These are phyloP conservation scores for Sorex fumeus DNA, from an alignment of 2,113 vertebrate species.

Conservation along the genomic window DNA sequence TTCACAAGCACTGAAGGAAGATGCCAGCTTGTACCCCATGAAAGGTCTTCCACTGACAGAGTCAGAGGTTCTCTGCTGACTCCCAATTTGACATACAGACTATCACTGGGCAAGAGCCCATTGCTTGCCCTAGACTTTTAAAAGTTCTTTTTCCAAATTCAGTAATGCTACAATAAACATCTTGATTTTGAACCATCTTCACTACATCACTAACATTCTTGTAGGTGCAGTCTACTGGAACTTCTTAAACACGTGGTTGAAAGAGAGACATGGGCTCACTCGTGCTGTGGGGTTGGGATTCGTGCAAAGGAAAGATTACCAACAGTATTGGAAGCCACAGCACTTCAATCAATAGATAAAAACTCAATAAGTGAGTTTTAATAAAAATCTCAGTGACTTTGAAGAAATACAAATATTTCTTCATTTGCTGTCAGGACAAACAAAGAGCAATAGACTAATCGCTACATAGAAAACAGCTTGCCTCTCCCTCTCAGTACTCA, in stretches of 20 bases:
- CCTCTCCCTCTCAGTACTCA: background rate
- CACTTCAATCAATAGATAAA: no score
- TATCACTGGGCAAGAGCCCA: background rate
- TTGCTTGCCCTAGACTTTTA: background rate
- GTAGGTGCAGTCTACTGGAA: background rate
- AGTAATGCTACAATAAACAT: constrained; percentile 31
- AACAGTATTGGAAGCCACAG: no score
- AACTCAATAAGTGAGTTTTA: background rate
- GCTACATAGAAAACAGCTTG: background rate
- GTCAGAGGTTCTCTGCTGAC: background rate
- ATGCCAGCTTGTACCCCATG: constrained; percentile 8
- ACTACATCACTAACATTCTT: constrained; percentile 31
- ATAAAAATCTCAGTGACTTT: constrained; percentile 64
- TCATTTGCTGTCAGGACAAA: background rate
- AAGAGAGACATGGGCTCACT: no score
- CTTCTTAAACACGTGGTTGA: background rate
- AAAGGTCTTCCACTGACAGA: constrained; percentile 3
- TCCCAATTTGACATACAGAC: constrained; percentile 37
- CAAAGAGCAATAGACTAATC: constrained; percentile 5
- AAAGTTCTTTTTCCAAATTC: constrained; percentile 52
- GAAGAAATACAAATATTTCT: constrained; percentile 21
- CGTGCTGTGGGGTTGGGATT: no score
- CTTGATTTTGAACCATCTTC: constrained; percentile 61
- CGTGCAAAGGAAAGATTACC: background rate
- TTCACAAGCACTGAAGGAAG: constrained; percentile 24